Conservation (phyloP, 1,140 invertebrate species). For the Trachymyrmex septentrionalis region DNA sequence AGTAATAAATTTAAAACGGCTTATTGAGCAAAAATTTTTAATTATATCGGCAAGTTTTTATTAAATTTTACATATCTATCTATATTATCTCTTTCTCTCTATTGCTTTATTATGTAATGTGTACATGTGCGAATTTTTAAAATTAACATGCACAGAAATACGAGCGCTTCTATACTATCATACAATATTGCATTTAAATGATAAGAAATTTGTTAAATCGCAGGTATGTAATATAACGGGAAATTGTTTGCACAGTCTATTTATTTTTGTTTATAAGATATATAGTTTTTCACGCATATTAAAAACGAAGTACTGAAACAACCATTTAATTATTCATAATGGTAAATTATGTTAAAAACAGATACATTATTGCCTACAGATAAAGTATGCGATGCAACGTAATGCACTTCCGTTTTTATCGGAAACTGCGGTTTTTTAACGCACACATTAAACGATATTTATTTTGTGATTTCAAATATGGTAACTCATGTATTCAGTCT, state of each 20-base stretch:
- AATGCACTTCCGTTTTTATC: not conserved
- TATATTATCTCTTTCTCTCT: too few species aligned
- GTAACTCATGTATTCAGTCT: conserved; percentile 61
- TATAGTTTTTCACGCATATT: not conserved
- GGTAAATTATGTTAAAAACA: not conserved
- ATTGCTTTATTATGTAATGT: conserved; percentile 40
- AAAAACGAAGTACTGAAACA: conserved; percentile 1
- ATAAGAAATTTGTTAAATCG: not conserved
- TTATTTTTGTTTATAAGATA: conserved; percentile 37
- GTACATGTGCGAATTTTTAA: conserved; percentile 11
- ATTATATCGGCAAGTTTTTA: conserved; percentile 55
- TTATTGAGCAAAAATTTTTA: conserved; percentile 34
- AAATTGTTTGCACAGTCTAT: conserved; percentile 28
- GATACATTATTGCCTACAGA: conserved; percentile 28
- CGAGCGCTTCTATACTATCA: conserved; percentile 11
- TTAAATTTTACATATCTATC: conserved; percentile 54
- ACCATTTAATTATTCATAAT: not conserved
- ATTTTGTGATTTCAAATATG: conserved; percentile 51
- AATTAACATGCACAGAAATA: conserved; percentile 26
- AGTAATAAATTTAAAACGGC: conserved; percentile 10
- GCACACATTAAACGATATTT: not conserved
- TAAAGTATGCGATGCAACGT: not conserved
- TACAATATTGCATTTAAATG: conserved; percentile 12
- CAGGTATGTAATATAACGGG: not conserved
- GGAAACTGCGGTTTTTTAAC: conserved; percentile 13